Evolutionary conservation across 2,888 invertebrate species (phyloP).

Genomic region (Melinaea marsaeus): DNA sequence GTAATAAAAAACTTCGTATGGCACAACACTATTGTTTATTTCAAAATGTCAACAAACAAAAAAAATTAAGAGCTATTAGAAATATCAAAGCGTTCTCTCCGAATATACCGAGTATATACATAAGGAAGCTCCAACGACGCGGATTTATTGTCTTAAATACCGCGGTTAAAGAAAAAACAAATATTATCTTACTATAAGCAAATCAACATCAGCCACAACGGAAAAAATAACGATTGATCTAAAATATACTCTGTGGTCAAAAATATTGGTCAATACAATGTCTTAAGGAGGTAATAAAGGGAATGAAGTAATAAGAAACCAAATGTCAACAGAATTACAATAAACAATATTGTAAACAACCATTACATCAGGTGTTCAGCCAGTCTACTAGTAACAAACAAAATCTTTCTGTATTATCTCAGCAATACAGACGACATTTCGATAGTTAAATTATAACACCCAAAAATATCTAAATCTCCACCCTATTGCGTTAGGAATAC

Average conservation of each 20-base stretch:
- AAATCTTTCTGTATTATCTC: slow-evolving; percentile 35
- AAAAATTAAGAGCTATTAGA: slow-evolving; percentile 13
- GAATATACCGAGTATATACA: slow-evolving; percentile 68
- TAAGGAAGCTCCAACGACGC: slow-evolving; percentile 64
- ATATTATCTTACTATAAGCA: slow-evolving; percentile 18
- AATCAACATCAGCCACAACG: slow-evolving; percentile 12
- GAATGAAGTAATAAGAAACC: slow-evolving; percentile 13
- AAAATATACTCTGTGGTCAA: slow-evolving; percentile 22
- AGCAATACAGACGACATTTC: slow-evolving; percentile 34
- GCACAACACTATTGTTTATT: background rate
- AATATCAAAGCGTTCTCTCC: slow-evolving; percentile 59
- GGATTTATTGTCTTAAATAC: slow-evolving; percentile 50
- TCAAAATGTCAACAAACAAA: slow-evolving; percentile 21
- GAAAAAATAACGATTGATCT: slow-evolving; percentile 7
- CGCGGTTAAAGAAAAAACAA: slow-evolving; percentile 16
- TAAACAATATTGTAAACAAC: slow-evolving; percentile 32
- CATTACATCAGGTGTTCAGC: slow-evolving; percentile 7
- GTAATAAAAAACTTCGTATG: too few relatives aligned
- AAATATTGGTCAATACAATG: slow-evolving; percentile 10
- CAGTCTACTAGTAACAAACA: slow-evolving; percentile 11
- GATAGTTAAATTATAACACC: background rate
- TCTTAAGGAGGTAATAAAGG: background rate
- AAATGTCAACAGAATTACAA: slow-evolving; percentile 30
- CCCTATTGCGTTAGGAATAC: slow-evolving; percentile 4
- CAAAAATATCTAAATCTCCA: slow-evolving; percentile 8